Conservation (phyloP, 1,140 invertebrate genomes). For the Temnothorax nylanderi region DNA sequence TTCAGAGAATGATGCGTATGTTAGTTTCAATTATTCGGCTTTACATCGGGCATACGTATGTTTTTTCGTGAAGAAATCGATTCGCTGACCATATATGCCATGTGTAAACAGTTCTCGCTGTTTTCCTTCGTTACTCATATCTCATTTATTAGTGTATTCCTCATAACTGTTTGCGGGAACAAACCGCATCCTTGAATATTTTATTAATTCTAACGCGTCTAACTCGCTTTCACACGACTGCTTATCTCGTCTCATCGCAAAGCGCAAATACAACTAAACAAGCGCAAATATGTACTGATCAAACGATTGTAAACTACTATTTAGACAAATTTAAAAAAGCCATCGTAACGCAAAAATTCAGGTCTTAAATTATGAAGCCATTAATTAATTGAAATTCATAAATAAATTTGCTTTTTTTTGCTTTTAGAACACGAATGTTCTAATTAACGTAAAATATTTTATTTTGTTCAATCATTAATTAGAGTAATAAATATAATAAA, state of each 20-base stretch:
- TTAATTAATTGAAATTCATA: background rate
- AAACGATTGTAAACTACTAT: background rate
- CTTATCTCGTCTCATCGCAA: slow-evolving; percentile 20
- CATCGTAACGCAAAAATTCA: background rate
- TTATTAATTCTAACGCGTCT: slow-evolving; percentile 18
- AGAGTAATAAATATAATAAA: background rate
- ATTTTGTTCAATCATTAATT: background rate
- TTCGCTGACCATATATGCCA: background rate
- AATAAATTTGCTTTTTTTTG: no score
- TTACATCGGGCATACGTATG: background rate
- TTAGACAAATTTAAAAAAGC: background rate
- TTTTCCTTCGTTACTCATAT: slow-evolving; percentile 46
- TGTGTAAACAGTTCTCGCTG: slow-evolving; percentile 24
- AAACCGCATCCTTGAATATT: slow-evolving; percentile 47
- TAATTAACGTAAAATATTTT: background rate
- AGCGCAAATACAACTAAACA: background rate
- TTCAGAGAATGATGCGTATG: background rate
- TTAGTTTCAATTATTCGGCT: background rate
- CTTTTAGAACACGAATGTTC: no score
- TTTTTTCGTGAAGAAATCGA: slow-evolving; percentile 49
- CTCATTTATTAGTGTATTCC: slow-evolving; percentile 22
- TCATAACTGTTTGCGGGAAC: slow-evolving; percentile 18
- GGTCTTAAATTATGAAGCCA: background rate
- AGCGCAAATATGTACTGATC: background rate
- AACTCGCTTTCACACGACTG: background rate